Evolutionary conservation across 1,140 invertebrate species (phyloP), one percentile per base, ranked within the genome.

Genomic region (Drosophila triauraria): DNA sequence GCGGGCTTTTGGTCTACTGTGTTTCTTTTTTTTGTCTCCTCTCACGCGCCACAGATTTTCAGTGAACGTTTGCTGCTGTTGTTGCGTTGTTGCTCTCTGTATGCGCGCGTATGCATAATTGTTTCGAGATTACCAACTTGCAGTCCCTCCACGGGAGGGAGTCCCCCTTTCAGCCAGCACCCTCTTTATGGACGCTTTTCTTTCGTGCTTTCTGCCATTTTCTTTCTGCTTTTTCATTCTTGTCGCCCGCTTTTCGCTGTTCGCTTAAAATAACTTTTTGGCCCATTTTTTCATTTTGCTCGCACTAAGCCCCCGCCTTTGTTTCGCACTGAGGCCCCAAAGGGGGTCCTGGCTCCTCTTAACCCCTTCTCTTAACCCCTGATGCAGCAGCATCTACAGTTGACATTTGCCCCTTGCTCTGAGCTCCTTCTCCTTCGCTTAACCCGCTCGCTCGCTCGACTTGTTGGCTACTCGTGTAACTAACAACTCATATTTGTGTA

Each of bases 201-300:
- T 71, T 86, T 78, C 53, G n/a, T 48, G 58, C 58, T 63, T 62
- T 59, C 61, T 27, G 54, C 58, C 35, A 54, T 46, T 46, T 82
- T 82, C 43, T 51, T 56, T 43, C 65, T 54, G 53, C 35, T 30
- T 38, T 58, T 35, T 32, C 54, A 64, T 63, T 68, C 76, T 65
- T 56, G 58, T 70, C 78, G 65, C 82, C 78, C 82, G 74, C 68
- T 63, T 71, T 64, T 58, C 57, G 61, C 64, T 42, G 67, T 82
- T 74, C 77, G 69, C 85, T 84, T 88, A 90, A 88, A 88, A 88
- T 88, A 88, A 88, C 85, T 85, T 88, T 87, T 90, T 88, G 85
- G 78, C 86, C 86, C 85, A 90, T 88, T 90, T 56, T 54, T 35
- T 50, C 3, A 35, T 35, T 13, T 13, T 13, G 35, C 78, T 81